These are phyloP conservation scores for Drosophila kuntzei DNA, from an alignment of 2,888 invertebrate genomes.

Conservation along the genomic window DNA sequence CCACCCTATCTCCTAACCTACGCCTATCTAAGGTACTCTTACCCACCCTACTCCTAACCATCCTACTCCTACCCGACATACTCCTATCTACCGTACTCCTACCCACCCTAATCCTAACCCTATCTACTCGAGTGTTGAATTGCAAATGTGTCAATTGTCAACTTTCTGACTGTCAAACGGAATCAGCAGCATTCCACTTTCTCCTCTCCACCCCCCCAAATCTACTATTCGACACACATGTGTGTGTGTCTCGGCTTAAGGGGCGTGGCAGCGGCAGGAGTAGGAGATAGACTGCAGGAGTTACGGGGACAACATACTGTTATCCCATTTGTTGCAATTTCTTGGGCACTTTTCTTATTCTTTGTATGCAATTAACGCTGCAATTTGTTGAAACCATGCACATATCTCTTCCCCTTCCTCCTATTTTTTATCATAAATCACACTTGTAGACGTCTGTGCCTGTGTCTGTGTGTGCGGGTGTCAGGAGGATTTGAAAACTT, in stretches of 20 bases:
- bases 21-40: no score
- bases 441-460: neutral
- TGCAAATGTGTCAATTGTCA: slow-evolving; percentile 82
- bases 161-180: slow-evolving; percentile 69
- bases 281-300: no score
- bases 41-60: neutral
- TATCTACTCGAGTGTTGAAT: slow-evolving; percentile 71
- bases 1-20: neutral
- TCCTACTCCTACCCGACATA: no score
- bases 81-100: neutral
- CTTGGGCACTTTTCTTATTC: slow-evolving; percentile 76
- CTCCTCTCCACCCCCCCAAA: neutral
- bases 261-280: neutral
- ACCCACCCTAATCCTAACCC: neutral
- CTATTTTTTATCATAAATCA: slow-evolving; percentile 25
- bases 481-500: slow-evolving; percentile 23
- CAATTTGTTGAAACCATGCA: slow-evolving; percentile 63
- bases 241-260: neutral
- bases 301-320: slow-evolving; percentile 17
- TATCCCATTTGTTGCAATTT: slow-evolving; percentile 73
- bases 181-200: slow-evolving; percentile 41
- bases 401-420: neutral
- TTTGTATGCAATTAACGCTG: slow-evolving; percentile 78
- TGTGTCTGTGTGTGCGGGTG: neutral
- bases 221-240: slow-evolving; percentile 14